Base-by-base conservation (phyloP, 1,140 invertebrate species). In the Drosophila tani region DNA sequence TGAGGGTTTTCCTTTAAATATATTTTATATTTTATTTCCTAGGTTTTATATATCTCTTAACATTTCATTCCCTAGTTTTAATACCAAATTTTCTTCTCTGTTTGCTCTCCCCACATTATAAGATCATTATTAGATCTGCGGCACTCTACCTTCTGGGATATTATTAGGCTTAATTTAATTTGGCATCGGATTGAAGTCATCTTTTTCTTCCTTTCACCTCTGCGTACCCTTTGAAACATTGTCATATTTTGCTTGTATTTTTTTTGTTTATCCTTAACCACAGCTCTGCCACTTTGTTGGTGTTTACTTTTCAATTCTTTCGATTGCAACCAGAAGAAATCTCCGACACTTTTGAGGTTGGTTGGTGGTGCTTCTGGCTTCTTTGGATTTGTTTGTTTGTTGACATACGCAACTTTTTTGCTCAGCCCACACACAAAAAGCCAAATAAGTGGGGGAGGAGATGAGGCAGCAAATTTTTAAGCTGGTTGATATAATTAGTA, bases 371-470 rank as follows among this genome's bases (percentile, higher is more conserved):
- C 50, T 53, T n/a, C 24, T 41, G 55, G 17, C 27, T 43, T 11
- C 29, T 41, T 45, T 19, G 40, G 27, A 59, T 65, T 55, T 64
- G 29, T 71, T 78, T 78, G 50, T 71, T 78, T 78, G 50, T 78
- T 78, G 62, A 75, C 51, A 76, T 12, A 75, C 53, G 60, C 70
- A 64, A 50, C 63, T 55, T 70, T 70, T 70, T 66, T 29, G 35
- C 62, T 55, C 51, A 53, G 63, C 40, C 67, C 62, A 67, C 66
- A 55, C 62, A 65, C 41, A 59, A 59, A 59, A 32, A n/a, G 14
- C 3, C 14, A 51, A n/a, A 47, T 57, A 38, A 57, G 55, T 12
- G 58, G 46, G 5, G 11, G 19, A 32, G n/a, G 32, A 63, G 32
- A 73, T 73, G 69, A 73, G 67, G 17, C 69, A 71, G 69, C 69